Evolutionary conservation across 2,888 invertebrate species (phyloP).

Genomic region (Mesorhabditis sp.): DNA sequence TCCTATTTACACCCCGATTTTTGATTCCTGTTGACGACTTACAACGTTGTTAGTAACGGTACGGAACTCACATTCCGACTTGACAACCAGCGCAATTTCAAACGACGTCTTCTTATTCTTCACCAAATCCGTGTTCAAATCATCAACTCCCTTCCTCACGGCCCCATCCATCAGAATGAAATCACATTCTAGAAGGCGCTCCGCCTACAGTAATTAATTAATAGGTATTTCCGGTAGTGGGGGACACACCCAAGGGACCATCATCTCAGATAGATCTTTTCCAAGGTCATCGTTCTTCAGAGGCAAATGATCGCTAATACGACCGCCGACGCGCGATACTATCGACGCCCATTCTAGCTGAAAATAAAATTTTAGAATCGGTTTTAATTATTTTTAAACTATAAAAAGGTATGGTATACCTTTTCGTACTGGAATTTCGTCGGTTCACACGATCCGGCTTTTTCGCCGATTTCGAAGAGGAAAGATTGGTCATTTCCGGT

Average conservation of each 20-base stretch:
- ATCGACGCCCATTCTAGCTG: not conserved
- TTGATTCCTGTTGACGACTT: too few relatives aligned
- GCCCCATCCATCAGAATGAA: not conserved
- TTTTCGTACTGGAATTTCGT: too few relatives aligned
- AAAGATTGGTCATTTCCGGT: too few relatives aligned
- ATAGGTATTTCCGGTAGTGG: not conserved
- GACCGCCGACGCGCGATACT: not conserved
- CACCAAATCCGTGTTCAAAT: not conserved
- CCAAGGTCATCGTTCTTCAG: not conserved
- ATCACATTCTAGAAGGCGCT: not conserved
- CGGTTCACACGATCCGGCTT: too few relatives aligned
- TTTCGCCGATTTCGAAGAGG: too few relatives aligned
- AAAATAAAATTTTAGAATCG: not conserved
- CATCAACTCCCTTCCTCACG: not conserved
- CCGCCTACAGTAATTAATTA: not conserved
- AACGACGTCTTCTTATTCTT: slow-evolving; percentile 1
- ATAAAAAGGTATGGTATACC: too few relatives aligned
- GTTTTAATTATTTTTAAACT: too few relatives aligned
- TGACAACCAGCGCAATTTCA: not conserved
- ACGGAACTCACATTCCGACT: not conserved
- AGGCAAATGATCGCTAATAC: not conserved
- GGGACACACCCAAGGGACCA: not conserved
- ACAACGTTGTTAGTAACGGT: too few relatives aligned
- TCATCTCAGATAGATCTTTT: not conserved
- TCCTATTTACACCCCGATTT: too few relatives aligned